These are phyloP conservation scores for Drosophila azteca DNA, from an alignment of 1,140 invertebrate species.

Conservation along the genomic window DNA sequence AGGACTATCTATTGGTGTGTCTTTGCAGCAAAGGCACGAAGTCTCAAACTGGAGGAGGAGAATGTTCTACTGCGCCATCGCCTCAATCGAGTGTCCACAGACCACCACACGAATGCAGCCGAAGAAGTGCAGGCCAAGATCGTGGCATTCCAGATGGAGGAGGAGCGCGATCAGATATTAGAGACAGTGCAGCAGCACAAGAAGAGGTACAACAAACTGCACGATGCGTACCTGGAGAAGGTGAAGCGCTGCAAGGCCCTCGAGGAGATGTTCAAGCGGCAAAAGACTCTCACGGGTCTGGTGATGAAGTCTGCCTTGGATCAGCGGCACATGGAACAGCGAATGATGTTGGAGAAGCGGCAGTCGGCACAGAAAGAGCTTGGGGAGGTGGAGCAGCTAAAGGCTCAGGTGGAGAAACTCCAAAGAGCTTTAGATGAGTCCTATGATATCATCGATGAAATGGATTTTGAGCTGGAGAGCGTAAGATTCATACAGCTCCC, in stretches of 20 bases:
- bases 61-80: slow-evolving; percentile 67
- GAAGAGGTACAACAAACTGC: slow-evolving; percentile 77
- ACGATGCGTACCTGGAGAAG: slow-evolving; percentile 73
- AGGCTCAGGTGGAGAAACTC: slow-evolving; percentile 61
- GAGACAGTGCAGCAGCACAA: slow-evolving; percentile 71
- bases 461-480: slow-evolving; percentile 80
- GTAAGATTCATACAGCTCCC: slow-evolving; percentile 26
- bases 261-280: slow-evolving; percentile 73
- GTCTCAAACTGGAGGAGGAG: slow-evolving; percentile 65
- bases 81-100: slow-evolving; percentile 46
- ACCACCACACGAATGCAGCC: slow-evolving; percentile 47
- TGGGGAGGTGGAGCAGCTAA: slow-evolving; percentile 46
- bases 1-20: not conserved
- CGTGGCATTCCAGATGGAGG: slow-evolving; percentile 60
- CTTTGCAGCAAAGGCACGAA: slow-evolving; percentile 60
- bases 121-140: slow-evolving; percentile 72
- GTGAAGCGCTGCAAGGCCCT: slow-evolving; percentile 72
- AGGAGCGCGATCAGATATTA: slow-evolving; percentile 64
- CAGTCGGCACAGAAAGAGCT: slow-evolving; percentile 45
- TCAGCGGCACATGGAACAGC: slow-evolving; percentile 64
- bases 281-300: slow-evolving; percentile 72
- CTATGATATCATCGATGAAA: slow-evolving; percentile 80
- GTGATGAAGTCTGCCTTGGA: slow-evolving; percentile 77
- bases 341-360: slow-evolving; percentile 56
- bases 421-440: slow-evolving; percentile 71